Conservation (phyloP, 2,113 vertebrate genomes). For the Engystomops pustulosus region DNA sequence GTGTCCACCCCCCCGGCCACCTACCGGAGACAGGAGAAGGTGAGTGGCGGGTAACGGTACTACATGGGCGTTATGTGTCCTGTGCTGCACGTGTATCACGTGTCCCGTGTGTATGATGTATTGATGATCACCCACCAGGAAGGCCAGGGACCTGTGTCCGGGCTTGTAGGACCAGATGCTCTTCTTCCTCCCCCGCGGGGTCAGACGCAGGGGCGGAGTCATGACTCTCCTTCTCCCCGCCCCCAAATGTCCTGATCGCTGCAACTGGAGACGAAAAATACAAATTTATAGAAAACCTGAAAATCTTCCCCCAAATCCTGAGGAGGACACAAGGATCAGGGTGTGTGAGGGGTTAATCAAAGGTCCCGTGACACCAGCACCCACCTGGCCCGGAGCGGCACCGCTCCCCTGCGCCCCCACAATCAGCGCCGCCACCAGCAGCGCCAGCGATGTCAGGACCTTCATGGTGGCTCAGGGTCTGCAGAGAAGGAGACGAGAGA, state of each 20-base stretch:
- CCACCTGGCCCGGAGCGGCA: neutral
- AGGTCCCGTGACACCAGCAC: no score
- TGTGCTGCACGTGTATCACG: neutral
- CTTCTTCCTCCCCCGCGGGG: slow-evolving; percentile 6
- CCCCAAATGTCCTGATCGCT: neutral
- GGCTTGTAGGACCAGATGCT: slow-evolving; percentile 51
- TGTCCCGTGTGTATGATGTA: no score
- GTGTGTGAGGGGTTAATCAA: no score
- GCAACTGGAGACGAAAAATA: neutral
- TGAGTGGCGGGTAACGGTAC: no score
- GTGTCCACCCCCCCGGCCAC: slow-evolving; percentile 24
- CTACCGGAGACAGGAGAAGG: neutral
- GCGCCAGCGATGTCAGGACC: neutral
- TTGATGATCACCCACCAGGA: slow-evolving; percentile 42
- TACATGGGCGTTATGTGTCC: no score
- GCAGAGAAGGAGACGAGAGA: neutral
- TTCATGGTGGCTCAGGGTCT: neutral
- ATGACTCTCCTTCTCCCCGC: neutral
- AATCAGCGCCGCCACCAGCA: neutral
- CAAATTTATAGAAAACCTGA: no score
- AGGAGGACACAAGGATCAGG: no score
- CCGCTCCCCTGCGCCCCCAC: neutral
- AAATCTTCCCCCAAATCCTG: no score
- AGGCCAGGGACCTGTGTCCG: slow-evolving; percentile 43
- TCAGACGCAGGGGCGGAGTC: neutral